Conservation (phyloP, 2,113 vertebrate genomes). For the Oenanthe oenanthe region DNA sequence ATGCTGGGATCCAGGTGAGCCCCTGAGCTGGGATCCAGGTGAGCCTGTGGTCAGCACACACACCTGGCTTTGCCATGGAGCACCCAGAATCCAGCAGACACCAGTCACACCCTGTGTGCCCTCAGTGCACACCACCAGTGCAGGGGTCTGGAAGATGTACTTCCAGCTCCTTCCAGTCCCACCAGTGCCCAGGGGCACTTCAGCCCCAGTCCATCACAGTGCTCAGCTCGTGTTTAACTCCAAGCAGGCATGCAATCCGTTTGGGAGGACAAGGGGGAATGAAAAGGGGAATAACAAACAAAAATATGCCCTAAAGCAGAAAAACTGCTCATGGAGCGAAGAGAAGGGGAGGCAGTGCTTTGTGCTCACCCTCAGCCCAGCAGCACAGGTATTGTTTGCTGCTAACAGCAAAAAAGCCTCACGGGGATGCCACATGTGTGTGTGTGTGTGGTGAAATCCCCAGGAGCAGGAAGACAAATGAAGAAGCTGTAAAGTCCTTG, state of each 20-base stretch:
- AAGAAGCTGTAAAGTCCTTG: neutral
- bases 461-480: neutral
- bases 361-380: accelerated
- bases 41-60: neutral
- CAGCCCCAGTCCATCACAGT: neutral
- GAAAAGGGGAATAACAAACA: neutral
- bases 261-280: neutral
- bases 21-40: neutral
- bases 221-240: neutral
- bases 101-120: neutral
- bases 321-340: neutral
- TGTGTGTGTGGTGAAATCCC: neutral
- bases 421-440: neutral
- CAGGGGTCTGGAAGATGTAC: neutral
- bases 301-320: neutral
- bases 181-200: neutral
- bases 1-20: neutral
- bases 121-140: accelerated
- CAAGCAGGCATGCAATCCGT: neutral
- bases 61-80: accelerated
- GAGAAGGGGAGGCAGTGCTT: neutral
- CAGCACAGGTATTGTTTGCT: neutral
- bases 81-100: accelerated
- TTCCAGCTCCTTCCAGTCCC: neutral
- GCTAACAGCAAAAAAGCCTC: neutral